Conservation (phyloP, 1,140 invertebrate species). For the Babylonia areolata region DNA sequence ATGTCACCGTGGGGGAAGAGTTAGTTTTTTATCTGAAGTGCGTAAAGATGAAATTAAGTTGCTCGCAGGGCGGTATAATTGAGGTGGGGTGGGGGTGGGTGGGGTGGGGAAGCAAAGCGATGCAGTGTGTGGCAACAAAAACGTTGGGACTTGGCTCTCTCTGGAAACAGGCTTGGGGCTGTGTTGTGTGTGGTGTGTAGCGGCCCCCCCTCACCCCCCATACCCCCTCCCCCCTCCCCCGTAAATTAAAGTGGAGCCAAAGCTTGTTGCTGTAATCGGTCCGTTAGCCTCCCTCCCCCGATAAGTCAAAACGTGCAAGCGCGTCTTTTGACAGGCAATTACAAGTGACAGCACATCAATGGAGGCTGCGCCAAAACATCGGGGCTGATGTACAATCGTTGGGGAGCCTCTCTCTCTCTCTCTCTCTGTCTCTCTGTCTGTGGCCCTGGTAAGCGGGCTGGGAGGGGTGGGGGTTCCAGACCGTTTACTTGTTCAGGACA, state of each 20-base stretch:
- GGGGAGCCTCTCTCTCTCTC: too few relatives aligned
- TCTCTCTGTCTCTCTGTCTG: background rate
- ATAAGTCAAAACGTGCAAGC: background rate
- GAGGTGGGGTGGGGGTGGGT: conserved; percentile 5
- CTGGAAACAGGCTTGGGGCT: too few relatives aligned
- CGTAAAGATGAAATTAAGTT: conserved; percentile 41
- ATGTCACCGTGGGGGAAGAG: conserved; percentile 32
- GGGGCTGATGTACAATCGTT: background rate
- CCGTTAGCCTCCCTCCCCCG: background rate
- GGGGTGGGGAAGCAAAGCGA: background rate
- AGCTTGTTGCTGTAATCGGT: background rate
- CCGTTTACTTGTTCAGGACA: background rate
- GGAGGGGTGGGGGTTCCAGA: background rate
- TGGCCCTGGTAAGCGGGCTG: too few relatives aligned
- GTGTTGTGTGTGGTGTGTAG: too few relatives aligned
- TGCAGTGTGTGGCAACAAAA: conserved; percentile 25
- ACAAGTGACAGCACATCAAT: background rate
- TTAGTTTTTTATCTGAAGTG: conserved; percentile 44
- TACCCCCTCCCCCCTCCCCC: too few relatives aligned
- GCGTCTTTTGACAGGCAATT: conserved; percentile 7
- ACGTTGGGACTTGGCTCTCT: too few relatives aligned
- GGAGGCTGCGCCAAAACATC: background rate
- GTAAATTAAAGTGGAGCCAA: background rate
- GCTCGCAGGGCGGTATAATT: conserved; percentile 38
- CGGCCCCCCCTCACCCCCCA: too few relatives aligned